Evolutionary conservation across 2,888 invertebrate species (phyloP).

Genomic region (Conomelus anceps): DNA sequence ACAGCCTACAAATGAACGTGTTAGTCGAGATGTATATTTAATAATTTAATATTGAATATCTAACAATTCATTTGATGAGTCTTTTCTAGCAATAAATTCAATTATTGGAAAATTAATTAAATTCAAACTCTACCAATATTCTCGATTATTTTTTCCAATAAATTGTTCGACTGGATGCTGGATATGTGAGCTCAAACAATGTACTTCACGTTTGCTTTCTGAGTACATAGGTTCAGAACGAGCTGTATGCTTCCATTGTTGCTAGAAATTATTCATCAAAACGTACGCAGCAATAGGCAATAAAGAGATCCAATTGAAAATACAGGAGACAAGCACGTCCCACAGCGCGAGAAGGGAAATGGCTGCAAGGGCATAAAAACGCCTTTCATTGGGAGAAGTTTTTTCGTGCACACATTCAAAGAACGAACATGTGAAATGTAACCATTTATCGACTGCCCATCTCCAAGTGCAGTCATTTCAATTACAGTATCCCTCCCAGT

Average conservation of each 20-base stretch:
- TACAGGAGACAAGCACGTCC: background rate
- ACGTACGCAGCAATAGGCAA: background rate
- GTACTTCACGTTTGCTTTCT: background rate
- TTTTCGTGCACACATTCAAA: background rate
- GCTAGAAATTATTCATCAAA: background rate
- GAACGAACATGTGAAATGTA: background rate
- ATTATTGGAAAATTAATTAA: no score
- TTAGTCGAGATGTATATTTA: no score
- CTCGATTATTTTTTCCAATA: no score
- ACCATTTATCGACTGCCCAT: background rate
- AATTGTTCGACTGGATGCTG: no score
- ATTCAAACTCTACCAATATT: no score
- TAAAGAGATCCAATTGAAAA: background rate
- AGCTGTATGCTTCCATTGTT: background rate
- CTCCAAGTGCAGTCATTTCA: no score
- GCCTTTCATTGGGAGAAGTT: background rate
- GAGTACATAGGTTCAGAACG: background rate
- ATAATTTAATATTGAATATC: no score
- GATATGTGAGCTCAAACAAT: background rate
- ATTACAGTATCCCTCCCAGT: background rate
- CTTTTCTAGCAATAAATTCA: no score
- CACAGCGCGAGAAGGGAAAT: background rate
- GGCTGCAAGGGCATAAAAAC: background rate
- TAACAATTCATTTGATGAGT: no score
- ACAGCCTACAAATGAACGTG: no score